Evolutionary conservation across 2,797 vertebrate genomes (phyloP), one percentile per base, ranked within the genome.

Genomic region (Acrocephalus scirpaceus): DNA sequence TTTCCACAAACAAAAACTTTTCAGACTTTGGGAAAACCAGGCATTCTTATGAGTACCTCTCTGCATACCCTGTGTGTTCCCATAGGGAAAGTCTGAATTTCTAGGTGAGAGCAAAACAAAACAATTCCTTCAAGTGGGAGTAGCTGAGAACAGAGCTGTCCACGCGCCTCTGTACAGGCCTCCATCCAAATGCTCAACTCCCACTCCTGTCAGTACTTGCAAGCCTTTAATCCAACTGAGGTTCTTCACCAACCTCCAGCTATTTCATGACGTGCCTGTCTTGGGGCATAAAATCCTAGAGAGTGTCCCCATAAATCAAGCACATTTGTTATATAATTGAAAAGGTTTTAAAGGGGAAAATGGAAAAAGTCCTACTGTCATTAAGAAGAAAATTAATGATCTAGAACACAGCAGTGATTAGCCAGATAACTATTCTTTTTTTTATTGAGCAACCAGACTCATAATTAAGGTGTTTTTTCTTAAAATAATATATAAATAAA

Each of bases 211-310:
- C 90, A 69, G 61, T 82, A 93, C 87, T 95, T 89, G 87, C 69
- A 95, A 70, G 57, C 27, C 16, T 88, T 88, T 90, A 88, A 92
- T 87, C 64, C 92, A 82, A 2, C 34, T 47, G 53, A 94, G 80
- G 71, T 54, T 97, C 67, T 50, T 76, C 71, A 70, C 71, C 88
- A 92, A 45, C 80, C 86, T 88, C 53, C 86, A 92, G 86, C 86
- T 82, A 60, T 75, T 95, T 85, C 3, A 2, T 83, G 75, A 86
- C 40, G 5, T 48, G 81, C 45, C 65, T 89, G 65, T 80, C 91
- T 77, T 69, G 65, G 53, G 88, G 69, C 86, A 87, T 65, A 72
- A 94, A 95, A 92, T 92, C 86, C 84, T 77, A 82, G 87, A 86
- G 61, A 94, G 84, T 15, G 1, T 77, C 65, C 65, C 78, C 47